Conservation (phyloP, 2,888 invertebrate species). For the Pantelozetes paolii region DNA sequence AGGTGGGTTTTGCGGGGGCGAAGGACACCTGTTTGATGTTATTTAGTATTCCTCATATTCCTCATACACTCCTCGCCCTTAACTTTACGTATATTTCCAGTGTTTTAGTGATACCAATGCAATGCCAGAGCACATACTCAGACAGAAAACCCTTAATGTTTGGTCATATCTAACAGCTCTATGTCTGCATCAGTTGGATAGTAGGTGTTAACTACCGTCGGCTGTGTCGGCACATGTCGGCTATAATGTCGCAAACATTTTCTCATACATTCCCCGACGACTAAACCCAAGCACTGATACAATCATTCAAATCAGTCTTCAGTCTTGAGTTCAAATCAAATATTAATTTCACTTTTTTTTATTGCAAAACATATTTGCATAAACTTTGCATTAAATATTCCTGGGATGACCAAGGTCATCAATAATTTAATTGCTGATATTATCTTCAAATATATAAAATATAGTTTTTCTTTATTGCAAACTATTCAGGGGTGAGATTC, state of each 20-base stretch:
- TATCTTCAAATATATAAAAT: too few species aligned
- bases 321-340: too few species aligned
- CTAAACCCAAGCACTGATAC: background rate
- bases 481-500: too few species aligned
- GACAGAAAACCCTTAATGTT: background rate
- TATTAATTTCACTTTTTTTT: too few species aligned
- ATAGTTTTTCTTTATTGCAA: too few species aligned
- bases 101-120: constrained; percentile 10
- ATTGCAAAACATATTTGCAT: too few species aligned
- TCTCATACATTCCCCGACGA: background rate
- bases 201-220: constrained; percentile 34
- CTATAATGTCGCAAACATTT: constrained; percentile 14
- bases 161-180: background rate
- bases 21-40: constrained; percentile 32
- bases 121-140: constrained; percentile 2
- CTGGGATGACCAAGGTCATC: too few species aligned
- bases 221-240: constrained; percentile 13
- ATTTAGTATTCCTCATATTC: constrained; percentile 20
- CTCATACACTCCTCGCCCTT: constrained; percentile 23
- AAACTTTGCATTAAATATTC: too few species aligned
- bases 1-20: constrained; percentile 26
- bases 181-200: constrained; percentile 29
- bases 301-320: background rate
- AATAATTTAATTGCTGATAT: too few species aligned
- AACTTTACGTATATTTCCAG: background rate